Conservation (phyloP, 1,140 invertebrate genomes). For the Oscheius sp. region DNA sequence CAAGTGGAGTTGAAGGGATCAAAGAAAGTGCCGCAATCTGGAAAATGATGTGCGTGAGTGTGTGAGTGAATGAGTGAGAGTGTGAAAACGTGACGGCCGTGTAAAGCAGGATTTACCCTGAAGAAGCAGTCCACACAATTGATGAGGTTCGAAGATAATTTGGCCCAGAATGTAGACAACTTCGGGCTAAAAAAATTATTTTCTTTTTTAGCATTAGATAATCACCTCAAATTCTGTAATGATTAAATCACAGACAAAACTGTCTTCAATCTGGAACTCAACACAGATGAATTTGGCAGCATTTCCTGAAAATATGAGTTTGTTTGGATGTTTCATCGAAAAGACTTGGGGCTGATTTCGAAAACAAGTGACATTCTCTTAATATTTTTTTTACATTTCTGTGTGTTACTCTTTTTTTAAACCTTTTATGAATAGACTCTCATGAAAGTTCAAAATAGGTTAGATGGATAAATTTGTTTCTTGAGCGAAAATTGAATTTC, state of each 20-base stretch:
- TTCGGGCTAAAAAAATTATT: too few relatives aligned
- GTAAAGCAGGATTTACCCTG: neutral
- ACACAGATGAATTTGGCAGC: slow-evolving; percentile 36
- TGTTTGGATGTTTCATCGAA: neutral
- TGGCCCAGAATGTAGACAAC: slow-evolving; percentile 46
- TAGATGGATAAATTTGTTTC: too few relatives aligned
- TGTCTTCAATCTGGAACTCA: slow-evolving; percentile 36
- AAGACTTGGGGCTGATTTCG: too few relatives aligned
- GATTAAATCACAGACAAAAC: slow-evolving; percentile 46
- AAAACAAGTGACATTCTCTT: too few relatives aligned
- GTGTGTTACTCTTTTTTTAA: too few relatives aligned
- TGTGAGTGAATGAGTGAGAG: neutral
- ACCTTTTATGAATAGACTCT: too few relatives aligned
- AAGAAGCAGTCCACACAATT: slow-evolving; percentile 50
- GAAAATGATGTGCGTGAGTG: neutral
- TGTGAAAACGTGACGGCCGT: too few relatives aligned
- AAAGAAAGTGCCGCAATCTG: slow-evolving; percentile 39
- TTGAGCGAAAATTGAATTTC: too few relatives aligned
- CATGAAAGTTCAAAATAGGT: too few relatives aligned
- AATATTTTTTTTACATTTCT: too few relatives aligned
- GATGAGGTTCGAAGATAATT: slow-evolving; percentile 41
- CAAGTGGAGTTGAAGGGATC: slow-evolving; percentile 42
- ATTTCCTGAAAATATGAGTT: neutral
- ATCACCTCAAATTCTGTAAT: slow-evolving; percentile 43
- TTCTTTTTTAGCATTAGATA: too few relatives aligned